Conservation (phyloP, 2,113 vertebrate genomes). For the Oxyura jamaicensis region DNA sequence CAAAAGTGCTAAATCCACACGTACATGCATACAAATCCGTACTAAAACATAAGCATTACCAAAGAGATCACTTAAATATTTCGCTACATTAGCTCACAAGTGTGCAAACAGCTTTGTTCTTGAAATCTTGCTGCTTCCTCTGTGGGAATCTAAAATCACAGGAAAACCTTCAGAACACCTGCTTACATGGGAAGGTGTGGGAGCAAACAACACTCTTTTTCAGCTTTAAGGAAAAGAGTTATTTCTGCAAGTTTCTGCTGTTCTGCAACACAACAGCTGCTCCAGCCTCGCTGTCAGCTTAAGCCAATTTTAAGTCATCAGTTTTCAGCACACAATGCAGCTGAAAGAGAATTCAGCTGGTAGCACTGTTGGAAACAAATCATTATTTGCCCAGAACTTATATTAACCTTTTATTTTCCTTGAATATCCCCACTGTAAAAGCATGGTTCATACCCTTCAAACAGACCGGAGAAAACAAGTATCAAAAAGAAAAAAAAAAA, state of each 20-base stretch:
- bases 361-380: slow-evolving; percentile 16
- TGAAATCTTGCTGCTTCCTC: background rate
- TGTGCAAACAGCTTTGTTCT: background rate
- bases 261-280: slow-evolving; percentile 25
- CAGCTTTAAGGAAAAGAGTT: slow-evolving; percentile 17
- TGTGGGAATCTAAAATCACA: background rate
- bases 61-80: background rate
- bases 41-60: background rate
- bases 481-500: background rate
- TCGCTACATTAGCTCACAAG: background rate
- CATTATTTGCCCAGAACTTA: slow-evolving; percentile 1
- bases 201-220: background rate
- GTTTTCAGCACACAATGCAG: slow-evolving; percentile 48
- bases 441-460: background rate
- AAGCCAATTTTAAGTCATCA: slow-evolving; percentile 51
- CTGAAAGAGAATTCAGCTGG: slow-evolving; percentile 30
- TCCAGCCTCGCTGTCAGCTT: background rate
- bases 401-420: slow-evolving; percentile 44
- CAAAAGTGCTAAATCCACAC: background rate
- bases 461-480: background rate
- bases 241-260: slow-evolving; percentile 39
- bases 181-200: background rate
- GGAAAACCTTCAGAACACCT: background rate
- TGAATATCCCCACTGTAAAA: background rate
- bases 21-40: background rate